These are phyloP conservation scores for Arctocebus calabarensis DNA, from an alignment of 2,797 vertebrate genomes.

Conservation along the genomic window DNA sequence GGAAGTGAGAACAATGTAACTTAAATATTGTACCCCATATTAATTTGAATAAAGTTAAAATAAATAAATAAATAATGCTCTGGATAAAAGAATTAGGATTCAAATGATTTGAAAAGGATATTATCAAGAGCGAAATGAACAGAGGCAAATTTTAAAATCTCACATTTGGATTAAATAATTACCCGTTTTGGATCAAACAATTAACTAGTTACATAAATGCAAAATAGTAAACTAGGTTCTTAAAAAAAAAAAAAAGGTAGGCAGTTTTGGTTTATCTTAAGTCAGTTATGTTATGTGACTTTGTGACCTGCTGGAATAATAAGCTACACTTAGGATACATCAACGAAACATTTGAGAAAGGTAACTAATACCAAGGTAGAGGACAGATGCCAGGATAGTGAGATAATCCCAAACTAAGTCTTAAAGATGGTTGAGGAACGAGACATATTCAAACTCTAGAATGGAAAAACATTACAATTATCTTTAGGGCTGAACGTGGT, in stretches of 20 bases:
- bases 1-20: too few species aligned
- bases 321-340: background rate
- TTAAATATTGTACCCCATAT: too few species aligned
- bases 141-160: background rate
- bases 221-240: background rate
- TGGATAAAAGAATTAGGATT: background rate
- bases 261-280: background rate
- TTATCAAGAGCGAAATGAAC: constrained; percentile 29
- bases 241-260: background rate
- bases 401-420: background rate
- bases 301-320: constrained; percentile 7
- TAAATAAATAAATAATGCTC: background rate
- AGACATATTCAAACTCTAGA: constrained; percentile 25
- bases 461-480: background rate
- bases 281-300: background rate
- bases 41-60: too few species aligned
- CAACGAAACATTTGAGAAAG: background rate
- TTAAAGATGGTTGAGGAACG: constrained; percentile 24
- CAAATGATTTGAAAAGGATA: background rate
- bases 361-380: background rate
- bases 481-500: too few species aligned
- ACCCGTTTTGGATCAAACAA: background rate
- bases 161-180: background rate
- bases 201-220: constrained; percentile 38
- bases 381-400: background rate